These are phyloP conservation scores for Patella depressa DNA, from an alignment of 2,888 invertebrate genomes.

Conservation along the genomic window DNA sequence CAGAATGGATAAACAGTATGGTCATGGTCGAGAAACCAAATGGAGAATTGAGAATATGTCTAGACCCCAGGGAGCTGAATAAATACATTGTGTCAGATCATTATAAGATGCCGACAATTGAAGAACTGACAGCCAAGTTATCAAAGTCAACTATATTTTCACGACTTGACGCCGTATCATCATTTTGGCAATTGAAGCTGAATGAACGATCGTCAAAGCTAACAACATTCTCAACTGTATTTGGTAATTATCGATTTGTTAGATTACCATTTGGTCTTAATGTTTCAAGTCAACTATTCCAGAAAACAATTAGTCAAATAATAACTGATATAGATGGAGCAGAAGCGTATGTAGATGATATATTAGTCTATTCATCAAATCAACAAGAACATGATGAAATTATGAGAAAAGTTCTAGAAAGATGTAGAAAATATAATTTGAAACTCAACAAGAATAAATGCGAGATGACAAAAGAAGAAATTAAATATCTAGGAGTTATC, in stretches of 20 bases:
- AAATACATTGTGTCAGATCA: too few species aligned
- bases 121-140: not conserved
- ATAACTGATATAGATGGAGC: not conserved
- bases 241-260: not conserved
- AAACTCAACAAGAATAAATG: conserved; percentile 2
- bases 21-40: too few species aligned
- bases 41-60: too few species aligned
- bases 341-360: not conserved
- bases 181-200: not conserved
- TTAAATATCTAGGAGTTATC: conserved; percentile 14
- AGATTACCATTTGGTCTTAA: conserved; percentile 7
- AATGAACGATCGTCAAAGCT: too few species aligned
- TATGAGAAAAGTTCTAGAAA: not conserved
- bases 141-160: not conserved
- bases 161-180: not conserved
- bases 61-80: too few species aligned
- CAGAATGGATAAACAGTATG: too few species aligned
- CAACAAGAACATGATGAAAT: too few species aligned
- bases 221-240: not conserved
- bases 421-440: not conserved
- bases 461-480: not conserved
- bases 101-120: not conserved
- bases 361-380: not conserved
- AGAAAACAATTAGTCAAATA: not conserved
- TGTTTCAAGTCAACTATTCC: not conserved